Base-by-base conservation (phyloP, 1,140 invertebrate genomes). In the Dendrolimus kikuchii region DNA sequence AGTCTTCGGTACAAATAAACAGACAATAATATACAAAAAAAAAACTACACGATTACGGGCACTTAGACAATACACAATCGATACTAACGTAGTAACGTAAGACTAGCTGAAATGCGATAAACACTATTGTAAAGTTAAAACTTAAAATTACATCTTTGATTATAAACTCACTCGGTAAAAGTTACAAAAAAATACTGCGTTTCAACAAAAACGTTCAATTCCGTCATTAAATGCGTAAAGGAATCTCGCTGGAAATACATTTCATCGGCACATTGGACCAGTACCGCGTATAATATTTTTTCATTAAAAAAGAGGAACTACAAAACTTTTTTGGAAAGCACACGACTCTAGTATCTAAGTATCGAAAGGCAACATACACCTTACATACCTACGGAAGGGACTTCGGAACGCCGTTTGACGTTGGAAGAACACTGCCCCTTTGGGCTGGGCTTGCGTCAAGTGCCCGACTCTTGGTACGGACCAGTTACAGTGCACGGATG, bases 401-500 rank as follows among this genome's bases (percentile, higher is more conserved):
- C 58, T 54, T 77, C 63, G 60, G 56, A 66, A 57, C 72, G 67
- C 60, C 64, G 60, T 57, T 64, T 64, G 39, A 40, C 49, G 42
- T 41, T 45, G 64, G 63, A 64, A 51, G 63, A 66, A 64, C 41
- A 48, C 43, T 38, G 47, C 50, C 5, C 46, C 42, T 56, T 41
- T 40, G 66, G 37, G 10, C 46, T 42, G 49, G 67, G 71, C 65
- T 75, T 77, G 63, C 74, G 87, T 88, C 87, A 88, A 74, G 86
- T 81, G 71, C 70, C 81, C 39, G 86, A 86, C 77, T 94, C 93
- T 74, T 94, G 93, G 81, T 94, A 95, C 23, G 93, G 93, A 49
- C 93, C 94, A 36, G 93, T 94, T 70, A 94, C 93, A 81, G 93
- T 90, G 77, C 93, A 95, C 5, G 92, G 93, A 77, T 94, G 93